Conservation (phyloP, 1,140 invertebrate species). For the Philotrypesis tridentata region DNA sequence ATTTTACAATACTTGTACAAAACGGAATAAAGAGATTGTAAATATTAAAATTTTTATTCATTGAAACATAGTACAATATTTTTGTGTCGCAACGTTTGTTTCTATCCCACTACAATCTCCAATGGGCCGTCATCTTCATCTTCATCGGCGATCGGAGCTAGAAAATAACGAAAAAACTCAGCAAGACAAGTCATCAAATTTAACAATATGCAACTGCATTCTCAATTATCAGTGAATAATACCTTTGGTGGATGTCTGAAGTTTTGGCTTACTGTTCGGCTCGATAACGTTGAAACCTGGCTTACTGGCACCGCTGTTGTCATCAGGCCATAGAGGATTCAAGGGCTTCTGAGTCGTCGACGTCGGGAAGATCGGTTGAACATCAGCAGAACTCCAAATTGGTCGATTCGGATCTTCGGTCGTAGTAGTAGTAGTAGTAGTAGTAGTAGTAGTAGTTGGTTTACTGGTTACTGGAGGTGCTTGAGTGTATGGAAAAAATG, state of each 20-base stretch:
- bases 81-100: not conserved
- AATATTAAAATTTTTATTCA: too few species aligned
- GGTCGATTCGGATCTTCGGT: not conserved
- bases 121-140: constrained; percentile 10
- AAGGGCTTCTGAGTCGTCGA: not conserved
- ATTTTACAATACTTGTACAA: too few species aligned
- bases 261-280: not conserved
- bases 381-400: not conserved
- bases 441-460: not conserved
- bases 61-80: too few species aligned
- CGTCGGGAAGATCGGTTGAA: not conserved
- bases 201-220: not conserved
- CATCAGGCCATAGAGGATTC: not conserved
- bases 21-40: too few species aligned
- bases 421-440: too few species aligned
- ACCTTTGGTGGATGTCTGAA: not conserved
- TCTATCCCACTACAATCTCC: constrained; percentile 13
- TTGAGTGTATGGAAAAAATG: not conserved
- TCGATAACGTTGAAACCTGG: not conserved
- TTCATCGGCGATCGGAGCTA: not conserved
- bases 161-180: not conserved
- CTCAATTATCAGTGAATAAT: not conserved
- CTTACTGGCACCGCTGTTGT: not conserved
- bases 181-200: not conserved
- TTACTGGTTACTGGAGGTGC: not conserved